These are phyloP conservation scores for Stylophora pistillata DNA, from an alignment of 64 coral and sea anemone genomes.

Conservation along the genomic window DNA sequence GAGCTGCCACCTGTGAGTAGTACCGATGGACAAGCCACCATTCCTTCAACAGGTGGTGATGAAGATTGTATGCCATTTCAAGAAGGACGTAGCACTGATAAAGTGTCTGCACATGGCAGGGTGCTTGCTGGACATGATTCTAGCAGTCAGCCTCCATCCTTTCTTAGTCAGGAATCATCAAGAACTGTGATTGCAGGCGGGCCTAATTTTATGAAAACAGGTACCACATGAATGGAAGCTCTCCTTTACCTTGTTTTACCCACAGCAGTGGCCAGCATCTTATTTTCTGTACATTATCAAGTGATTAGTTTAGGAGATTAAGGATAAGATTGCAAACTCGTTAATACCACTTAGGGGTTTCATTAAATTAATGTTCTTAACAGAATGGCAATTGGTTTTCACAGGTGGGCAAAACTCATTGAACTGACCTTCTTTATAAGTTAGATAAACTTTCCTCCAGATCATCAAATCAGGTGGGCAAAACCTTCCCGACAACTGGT, in stretches of 20 bases:
- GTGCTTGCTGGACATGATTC: not conserved
- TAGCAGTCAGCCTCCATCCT: slow-evolving; percentile 27
- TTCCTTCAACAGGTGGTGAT: not conserved
- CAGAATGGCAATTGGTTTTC: too few relatives aligned
- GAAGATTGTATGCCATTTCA: not conserved
- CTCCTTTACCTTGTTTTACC: not conserved
- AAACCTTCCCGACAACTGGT: too few relatives aligned
- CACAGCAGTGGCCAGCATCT: not conserved
- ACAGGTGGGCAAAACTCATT: too few relatives aligned
- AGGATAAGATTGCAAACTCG: too few relatives aligned
- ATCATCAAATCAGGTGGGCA: too few relatives aligned
- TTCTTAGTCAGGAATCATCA: slow-evolving; percentile 37
- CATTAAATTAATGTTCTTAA: too few relatives aligned
- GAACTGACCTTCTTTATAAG: too few relatives aligned
- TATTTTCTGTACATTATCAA: too few relatives aligned
- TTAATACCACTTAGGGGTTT: too few relatives aligned
- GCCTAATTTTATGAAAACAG: slow-evolving; percentile 30
- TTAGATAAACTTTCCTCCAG: too few relatives aligned
- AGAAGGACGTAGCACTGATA: not conserved
- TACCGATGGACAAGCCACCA: not conserved
- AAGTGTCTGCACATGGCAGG: not conserved
- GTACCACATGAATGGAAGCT: not conserved
- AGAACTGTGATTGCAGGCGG: slow-evolving; percentile 57
- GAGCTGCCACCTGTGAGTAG: not conserved
- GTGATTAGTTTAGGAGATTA: too few relatives aligned